These are phyloP conservation scores for Chiridota heheva DNA, from an alignment of 35 echinoderm and acorn worm genomes.

Conservation along the genomic window DNA sequence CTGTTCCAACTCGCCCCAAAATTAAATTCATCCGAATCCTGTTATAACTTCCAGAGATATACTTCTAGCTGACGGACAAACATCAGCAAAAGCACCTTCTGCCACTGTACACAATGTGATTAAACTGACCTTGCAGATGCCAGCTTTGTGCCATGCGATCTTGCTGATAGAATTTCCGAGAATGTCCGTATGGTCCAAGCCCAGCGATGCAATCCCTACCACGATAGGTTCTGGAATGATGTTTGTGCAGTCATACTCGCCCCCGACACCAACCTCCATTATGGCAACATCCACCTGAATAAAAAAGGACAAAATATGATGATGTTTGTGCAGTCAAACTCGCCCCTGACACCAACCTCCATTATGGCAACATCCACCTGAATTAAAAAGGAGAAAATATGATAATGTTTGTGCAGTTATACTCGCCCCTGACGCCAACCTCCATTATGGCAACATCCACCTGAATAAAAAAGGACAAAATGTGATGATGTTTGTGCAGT, in stretches of 20 bases:
- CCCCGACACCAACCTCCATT: conserved; percentile 93
- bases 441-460: conserved; percentile 98
- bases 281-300: conserved; percentile 97
- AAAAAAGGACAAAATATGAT: conserved; percentile 20
- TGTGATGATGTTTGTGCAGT: conserved; percentile 17
- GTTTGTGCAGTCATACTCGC: conserved; percentile 96
- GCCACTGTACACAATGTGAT: too few species aligned
- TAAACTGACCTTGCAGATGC: conserved; percentile 94
- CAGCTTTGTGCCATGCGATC: conserved; percentile 99
- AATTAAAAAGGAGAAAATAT: neutral
- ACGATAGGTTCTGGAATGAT: conserved; percentile 79
- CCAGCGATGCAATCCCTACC: conserved; percentile 88
- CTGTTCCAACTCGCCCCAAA: too few species aligned
- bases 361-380: conserved; percentile 99
- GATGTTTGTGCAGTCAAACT: conserved; percentile 93
- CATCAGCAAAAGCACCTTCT: too few species aligned
- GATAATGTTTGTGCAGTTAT: conserved; percentile 88
- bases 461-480: conserved; percentile 23
- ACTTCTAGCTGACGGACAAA: too few species aligned
- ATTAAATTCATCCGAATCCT: too few species aligned
- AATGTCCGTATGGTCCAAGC: conserved; percentile 75
- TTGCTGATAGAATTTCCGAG: conserved; percentile 75
- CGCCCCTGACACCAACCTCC: conserved; percentile 91
- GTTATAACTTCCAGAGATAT: too few species aligned
- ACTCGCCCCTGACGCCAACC: conserved; percentile 88